Percentiles rank a stretch among this genome's conserved stretches.
phyloP scores from a whole-genome alignment of 2,113 vertebrate genomes.

The Phalacrocorax carbo region DNA sequence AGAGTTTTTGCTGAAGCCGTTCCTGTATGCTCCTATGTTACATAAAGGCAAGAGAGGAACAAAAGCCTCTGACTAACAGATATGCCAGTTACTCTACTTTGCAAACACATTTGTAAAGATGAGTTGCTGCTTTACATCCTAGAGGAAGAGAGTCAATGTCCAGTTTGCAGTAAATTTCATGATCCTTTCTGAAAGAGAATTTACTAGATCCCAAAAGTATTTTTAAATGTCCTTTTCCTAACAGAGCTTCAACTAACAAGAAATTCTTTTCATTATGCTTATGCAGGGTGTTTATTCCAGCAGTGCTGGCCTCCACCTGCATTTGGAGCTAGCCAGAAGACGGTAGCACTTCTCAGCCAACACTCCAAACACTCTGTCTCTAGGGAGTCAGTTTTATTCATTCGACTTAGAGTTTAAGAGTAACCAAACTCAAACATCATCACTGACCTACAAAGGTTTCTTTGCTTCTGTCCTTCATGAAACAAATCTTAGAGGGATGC shows the following conservation, averaged over 20 bases:
- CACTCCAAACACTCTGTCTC: accelerated
- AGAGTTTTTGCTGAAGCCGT: not conserved
- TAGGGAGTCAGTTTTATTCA: not conserved
- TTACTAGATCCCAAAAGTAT: not conserved
- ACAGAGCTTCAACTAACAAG: not conserved
- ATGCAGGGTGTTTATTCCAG: not conserved
- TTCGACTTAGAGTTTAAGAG: not conserved
- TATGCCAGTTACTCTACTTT: not conserved
- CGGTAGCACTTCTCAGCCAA: not conserved
- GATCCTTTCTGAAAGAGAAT: not conserved
- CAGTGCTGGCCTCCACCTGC: not conserved
- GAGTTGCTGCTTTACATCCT: not conserved
- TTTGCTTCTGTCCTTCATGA: not conserved
- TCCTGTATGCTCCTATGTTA: not conserved
- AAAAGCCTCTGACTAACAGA: not conserved
- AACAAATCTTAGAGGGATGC: not conserved
- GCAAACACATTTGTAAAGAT: not conserved
- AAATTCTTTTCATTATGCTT: not conserved
- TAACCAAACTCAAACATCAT: not conserved
- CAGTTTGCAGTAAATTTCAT: not conserved
- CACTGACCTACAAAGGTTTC: not conserved
- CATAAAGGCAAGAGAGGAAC: not conserved
- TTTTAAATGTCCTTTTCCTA: not conserved
- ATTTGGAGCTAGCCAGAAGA: not conserved
- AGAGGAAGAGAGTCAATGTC: not conserved